A percentile compares a stretch with the other conserved stretches of the same genome.
Evolutionary conservation across 1,140 invertebrate genomes (phyloP).

Genomic region (Uloborus diversus): DNA sequence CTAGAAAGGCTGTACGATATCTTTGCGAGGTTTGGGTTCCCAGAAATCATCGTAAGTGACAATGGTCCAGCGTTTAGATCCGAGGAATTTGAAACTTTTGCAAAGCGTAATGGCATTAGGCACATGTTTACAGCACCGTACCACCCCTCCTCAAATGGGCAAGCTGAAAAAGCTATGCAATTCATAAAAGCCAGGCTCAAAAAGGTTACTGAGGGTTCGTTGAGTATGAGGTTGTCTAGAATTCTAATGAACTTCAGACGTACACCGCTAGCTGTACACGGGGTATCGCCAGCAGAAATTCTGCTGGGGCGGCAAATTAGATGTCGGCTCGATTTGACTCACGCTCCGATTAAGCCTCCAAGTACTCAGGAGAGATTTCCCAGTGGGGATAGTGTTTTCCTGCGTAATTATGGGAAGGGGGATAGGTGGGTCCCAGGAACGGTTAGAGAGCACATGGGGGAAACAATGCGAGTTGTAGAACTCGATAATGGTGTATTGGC

Average conservation of each 20-base stretch:
- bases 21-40: constrained; percentile 62
- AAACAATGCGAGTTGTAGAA: background rate
- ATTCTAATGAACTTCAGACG: background rate
- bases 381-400: background rate
- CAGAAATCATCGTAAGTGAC: constrained; percentile 64
- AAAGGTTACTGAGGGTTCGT: background rate
- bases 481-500: background rate
- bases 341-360: background rate
- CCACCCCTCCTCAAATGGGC: constrained; percentile 61
- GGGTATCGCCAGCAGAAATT: background rate
- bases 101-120: constrained; percentile 50
- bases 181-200: background rate
- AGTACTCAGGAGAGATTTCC: background rate
- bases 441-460: background rate
- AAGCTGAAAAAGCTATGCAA: constrained; percentile 56
- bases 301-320: constrained; percentile 13
- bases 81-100: constrained; percentile 46
- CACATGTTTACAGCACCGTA: constrained; percentile 59
- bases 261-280: background rate
- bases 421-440: constrained; percentile 3
- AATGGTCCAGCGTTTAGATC: constrained; percentile 64
- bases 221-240: constrained; percentile 1
- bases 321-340: constrained; percentile 1
- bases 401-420: background rate
- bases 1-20: background rate